Evolutionary conservation across 1,140 invertebrate species (phyloP).

Genomic region (Stratiolaelaps scimitus): DNA sequence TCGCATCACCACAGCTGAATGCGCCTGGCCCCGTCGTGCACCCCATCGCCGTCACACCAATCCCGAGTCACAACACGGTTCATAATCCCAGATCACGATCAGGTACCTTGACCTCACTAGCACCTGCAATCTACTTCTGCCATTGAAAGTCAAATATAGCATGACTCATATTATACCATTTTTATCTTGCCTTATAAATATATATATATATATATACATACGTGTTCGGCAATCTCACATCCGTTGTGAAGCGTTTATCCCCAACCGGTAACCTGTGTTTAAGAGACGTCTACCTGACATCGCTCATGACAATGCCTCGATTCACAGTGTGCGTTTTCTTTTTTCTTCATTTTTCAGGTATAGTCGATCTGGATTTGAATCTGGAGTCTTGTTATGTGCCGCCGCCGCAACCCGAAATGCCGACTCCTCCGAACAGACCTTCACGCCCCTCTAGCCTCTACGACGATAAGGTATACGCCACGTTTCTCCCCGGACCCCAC

Average conservation of each 20-base stretch:
- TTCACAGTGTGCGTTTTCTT: too few relatives aligned
- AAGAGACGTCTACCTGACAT: too few relatives aligned
- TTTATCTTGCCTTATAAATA: too few relatives aligned
- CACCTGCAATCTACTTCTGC: too few relatives aligned
- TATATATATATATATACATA: too few relatives aligned
- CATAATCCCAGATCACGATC: slow-evolving; percentile 25
- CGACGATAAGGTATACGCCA: slow-evolving; percentile 24
- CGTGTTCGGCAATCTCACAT: too few relatives aligned
- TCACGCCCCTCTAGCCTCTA: slow-evolving; percentile 16
- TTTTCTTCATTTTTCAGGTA: neutral
- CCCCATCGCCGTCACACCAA: neutral
- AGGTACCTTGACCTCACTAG: neutral
- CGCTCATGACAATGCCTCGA: too few relatives aligned
- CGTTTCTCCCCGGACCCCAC: slow-evolving; percentile 21
- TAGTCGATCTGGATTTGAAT: slow-evolving; percentile 27
- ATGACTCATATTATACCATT: too few relatives aligned
- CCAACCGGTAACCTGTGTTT: too few relatives aligned
- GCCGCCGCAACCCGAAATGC: slow-evolving; percentile 15
- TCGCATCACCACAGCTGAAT: neutral
- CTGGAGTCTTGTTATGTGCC: slow-evolving; percentile 25
- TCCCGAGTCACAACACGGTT: neutral
- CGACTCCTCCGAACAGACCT: slow-evolving; percentile 11
- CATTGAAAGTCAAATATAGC: too few relatives aligned
- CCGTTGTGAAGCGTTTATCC: too few relatives aligned
- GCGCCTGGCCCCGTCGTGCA: neutral